phyloP scores from a whole-genome alignment of 2,113 vertebrate species.

The Prunella himalayana region DNA sequence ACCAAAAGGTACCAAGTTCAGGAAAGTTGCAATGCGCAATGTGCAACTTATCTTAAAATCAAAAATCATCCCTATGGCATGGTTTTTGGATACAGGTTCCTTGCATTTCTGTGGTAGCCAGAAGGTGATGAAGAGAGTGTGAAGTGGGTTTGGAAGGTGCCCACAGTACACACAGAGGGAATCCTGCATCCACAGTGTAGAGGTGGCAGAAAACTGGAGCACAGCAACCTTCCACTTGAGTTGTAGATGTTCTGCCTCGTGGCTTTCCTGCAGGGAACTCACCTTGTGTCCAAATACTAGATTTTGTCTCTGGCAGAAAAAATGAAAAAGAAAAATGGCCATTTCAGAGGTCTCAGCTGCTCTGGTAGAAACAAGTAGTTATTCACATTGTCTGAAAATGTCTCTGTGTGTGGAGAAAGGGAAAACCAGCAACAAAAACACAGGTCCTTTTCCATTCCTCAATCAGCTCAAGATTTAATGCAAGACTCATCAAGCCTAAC shows the following conservation, averaged over 20 bases:
- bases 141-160: neutral
- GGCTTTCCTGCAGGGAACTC: neutral
- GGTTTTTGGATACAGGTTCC: neutral
- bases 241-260: neutral
- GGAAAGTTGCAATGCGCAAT: neutral
- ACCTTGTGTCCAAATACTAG: neutral
- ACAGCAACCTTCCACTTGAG: neutral
- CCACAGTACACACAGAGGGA: neutral
- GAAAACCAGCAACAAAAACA: neutral
- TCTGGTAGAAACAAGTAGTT: neutral
- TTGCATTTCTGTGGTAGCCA: neutral
- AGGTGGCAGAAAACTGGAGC: neutral
- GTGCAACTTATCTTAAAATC: neutral
- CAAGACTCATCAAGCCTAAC: neutral
- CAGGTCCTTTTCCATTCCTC: neutral
- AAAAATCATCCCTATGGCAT: neutral
- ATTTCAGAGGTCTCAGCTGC: neutral
- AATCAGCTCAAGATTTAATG: neutral
- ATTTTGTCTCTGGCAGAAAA: neutral
- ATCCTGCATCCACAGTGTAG: fast-evolving
- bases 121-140: neutral
- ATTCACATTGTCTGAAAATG: neutral
- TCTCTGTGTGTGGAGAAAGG: neutral
- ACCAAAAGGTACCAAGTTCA: neutral
- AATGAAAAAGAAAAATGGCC: neutral